Evolutionary conservation across 2,888 invertebrate species (phyloP).

Genomic region (Conomelus anceps): DNA sequence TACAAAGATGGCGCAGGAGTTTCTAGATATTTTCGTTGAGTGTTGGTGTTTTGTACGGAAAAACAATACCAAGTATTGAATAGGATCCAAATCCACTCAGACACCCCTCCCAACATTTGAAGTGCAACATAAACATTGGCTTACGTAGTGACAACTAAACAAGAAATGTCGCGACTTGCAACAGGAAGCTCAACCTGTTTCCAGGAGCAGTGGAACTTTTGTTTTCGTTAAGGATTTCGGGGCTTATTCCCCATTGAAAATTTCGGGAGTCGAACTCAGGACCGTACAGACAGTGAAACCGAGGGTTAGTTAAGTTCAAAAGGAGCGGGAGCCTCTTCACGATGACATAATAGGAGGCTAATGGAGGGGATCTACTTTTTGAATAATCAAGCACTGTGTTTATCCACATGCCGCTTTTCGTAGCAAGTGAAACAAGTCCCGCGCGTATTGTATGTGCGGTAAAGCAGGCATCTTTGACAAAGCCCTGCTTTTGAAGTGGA

Average conservation of each 20-base stretch:
- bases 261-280: background rate
- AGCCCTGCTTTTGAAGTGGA: background rate
- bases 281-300: background rate
- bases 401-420: background rate
- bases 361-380: background rate
- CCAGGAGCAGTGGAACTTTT: no score
- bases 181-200: background rate
- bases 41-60: background rate
- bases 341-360: background rate
- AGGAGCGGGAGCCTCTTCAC: background rate
- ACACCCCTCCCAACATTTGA: background rate
- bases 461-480: background rate
- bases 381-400: background rate
- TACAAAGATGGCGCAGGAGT: no score
- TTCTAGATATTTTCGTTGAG: background rate
- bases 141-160: background rate
- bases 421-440: background rate
- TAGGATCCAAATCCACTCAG: background rate
- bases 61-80: background rate
- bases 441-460: background rate
- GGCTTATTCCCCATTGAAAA: background rate
- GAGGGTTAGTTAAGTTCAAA: background rate
- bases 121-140: background rate
- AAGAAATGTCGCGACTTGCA: background rate
- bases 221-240: background rate